Evolutionary conservation across 2,888 invertebrate genomes (phyloP), one percentile per base, ranked within the genome.

Genomic region (Lottia gigantea): DNA sequence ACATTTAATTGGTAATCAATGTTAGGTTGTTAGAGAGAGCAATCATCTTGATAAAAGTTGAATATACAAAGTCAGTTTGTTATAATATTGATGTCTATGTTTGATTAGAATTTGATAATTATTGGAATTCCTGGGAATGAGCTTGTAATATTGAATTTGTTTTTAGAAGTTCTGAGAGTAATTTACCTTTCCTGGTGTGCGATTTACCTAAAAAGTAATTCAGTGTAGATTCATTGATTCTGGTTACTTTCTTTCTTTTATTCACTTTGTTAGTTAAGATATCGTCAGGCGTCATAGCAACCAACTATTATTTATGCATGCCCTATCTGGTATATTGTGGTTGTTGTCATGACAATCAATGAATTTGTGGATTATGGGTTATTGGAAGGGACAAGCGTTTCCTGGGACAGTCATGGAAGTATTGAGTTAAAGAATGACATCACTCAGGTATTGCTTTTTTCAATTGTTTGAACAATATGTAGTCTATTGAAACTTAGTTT

Each of bases 221-320:
- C 55, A 55, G 55, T 55, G 55, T 55, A 23, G 55, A 55, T 23
- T 55, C 55, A 55, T 55, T 55, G 55, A 55, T 55, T 55, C 55
- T 55, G 19, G 23, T 23, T 23, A 55, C 19, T 55, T 55, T 55
- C 55, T 55, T 55, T 55, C 55, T 55, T 55, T 55, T 55, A 55
- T 55, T 55, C 55, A 55, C 55, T 55, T 55, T 55, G 55, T 55
- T 55, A 55, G 55, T 55, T 55, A 55, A 55, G 55, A 55, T 40
- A 40, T 55, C 55, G 23, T 55, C 55, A 55, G 55, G 55, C 55
- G 80, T 81, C 82, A 82, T 83, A 78, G 83, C 80, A 81, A 82
- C 83, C 63, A 69, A 76, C 77, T 76, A 81, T 82, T 81, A 82
- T 82, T 80, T 80, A 83, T 82, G 81, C 82, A 79, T 79, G 80